A percentile compares a stretch with the other conserved stretches of the same genome.
These are phyloP conservation scores for Dunckerocampus dactyliophorus DNA, from an alignment of 2,113 vertebrate species.

Conservation along the genomic window DNA sequence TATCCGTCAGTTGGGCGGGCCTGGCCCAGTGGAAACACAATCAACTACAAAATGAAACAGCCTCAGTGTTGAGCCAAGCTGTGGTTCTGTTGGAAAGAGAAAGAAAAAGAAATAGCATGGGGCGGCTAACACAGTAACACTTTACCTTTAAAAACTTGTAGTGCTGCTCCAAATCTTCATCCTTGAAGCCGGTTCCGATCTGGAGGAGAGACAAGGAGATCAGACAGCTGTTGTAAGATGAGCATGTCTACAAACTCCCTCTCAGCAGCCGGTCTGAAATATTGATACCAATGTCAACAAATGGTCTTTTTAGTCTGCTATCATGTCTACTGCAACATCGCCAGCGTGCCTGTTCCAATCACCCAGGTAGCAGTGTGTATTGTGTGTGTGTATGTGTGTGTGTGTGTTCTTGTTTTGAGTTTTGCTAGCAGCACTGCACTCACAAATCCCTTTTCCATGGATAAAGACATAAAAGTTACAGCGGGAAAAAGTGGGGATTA, in stretches of 20 bases:
- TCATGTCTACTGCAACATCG: too few species aligned
- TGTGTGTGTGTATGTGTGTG: neutral
- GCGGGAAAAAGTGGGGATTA: slow-evolving; percentile 3
- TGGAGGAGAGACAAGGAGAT: slow-evolving; percentile 53
- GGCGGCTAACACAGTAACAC: neutral
- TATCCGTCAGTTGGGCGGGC: neutral
- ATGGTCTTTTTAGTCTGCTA: neutral
- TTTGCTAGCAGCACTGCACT: neutral
- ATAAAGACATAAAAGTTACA: slow-evolving; percentile 42
- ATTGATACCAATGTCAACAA: neutral
- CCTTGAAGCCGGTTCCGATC: slow-evolving; percentile 91
- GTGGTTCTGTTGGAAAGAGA: neutral
- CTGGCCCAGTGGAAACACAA: neutral
- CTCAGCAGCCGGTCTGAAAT: neutral
- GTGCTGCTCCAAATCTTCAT: slow-evolving; percentile 84
- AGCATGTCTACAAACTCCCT: too few species aligned
- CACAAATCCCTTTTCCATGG: slow-evolving; percentile 35
- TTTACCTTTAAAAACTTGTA: slow-evolving; percentile 81
- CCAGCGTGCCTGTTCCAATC: neutral
- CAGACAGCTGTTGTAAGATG: slow-evolving; percentile 3
- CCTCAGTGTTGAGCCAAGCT: neutral
- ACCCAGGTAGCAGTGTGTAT: slow-evolving; percentile 27
- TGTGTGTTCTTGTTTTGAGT: neutral
- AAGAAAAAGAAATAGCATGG: too few species aligned
- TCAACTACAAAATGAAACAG: neutral